Conservation (phyloP, 2,797 vertebrate genomes). For the Enoplosus armatus region DNA sequence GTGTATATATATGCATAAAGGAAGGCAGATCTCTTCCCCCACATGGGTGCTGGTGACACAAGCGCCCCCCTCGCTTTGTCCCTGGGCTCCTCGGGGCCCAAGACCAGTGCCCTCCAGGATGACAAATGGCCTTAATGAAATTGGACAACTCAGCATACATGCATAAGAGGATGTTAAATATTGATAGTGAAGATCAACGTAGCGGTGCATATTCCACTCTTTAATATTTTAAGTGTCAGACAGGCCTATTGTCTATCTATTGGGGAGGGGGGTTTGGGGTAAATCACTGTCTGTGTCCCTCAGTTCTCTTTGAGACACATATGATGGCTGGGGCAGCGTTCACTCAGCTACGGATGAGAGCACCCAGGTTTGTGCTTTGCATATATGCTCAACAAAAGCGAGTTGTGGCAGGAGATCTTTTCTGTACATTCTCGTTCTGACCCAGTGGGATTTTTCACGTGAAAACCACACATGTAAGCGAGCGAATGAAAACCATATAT, state of each 20-base stretch:
- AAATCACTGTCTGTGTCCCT: constrained; percentile 74
- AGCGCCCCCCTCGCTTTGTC: constrained; percentile 72
- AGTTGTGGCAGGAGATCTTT: constrained; percentile 38
- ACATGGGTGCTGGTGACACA: constrained; percentile 52
- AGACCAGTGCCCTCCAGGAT: constrained; percentile 90
- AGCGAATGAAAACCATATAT: constrained; percentile 71
- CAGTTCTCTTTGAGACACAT: constrained; percentile 61
- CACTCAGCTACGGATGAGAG: constrained; percentile 67
- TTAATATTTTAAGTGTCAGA: constrained; percentile 95
- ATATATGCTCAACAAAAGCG: constrained; percentile 69
- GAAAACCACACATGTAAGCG: constrained; percentile 27
- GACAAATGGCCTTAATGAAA: constrained; percentile 99
- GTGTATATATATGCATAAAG: constrained; percentile 25
- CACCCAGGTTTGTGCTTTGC: constrained; percentile 74
- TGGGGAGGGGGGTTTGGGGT: too few relatives aligned
- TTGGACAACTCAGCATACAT: constrained; percentile 98
- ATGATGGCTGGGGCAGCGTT: constrained; percentile 67
- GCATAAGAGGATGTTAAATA: constrained; percentile 99
- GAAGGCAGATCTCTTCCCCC: constrained; percentile 16
- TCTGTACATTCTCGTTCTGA: constrained; percentile 69
- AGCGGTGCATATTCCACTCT: constrained; percentile 94
- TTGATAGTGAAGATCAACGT: constrained; percentile 95
- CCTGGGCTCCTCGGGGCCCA: constrained; percentile 90
- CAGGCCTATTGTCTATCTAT: constrained; percentile 85
- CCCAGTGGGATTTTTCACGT: constrained; percentile 47